Evolutionary conservation across 2,888 invertebrate species (phyloP).

Genomic region (Rotaria sp.): DNA sequence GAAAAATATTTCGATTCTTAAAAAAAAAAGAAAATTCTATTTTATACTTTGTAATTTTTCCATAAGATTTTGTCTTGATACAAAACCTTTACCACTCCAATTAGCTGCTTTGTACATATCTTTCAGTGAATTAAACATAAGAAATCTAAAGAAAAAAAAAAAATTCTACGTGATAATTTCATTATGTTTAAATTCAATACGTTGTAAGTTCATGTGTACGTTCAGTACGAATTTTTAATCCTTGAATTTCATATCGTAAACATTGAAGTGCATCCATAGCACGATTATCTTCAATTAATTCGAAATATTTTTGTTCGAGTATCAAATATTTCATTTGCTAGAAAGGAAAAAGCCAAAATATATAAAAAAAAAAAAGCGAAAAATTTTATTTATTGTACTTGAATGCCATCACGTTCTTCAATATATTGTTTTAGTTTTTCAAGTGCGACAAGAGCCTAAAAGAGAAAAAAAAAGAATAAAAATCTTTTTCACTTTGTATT

Average conservation of each 20-base stretch:
- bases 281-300: constrained; percentile 82
- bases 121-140: constrained; percentile 75
- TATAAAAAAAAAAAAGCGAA: not conserved
- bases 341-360: constrained; percentile 26
- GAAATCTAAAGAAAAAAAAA: constrained; percentile 61
- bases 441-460: constrained; percentile 74
- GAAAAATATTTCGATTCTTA: constrained; percentile 20
- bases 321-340: constrained; percentile 87
- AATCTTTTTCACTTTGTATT: no score
- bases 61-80: constrained; percentile 70
- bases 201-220: constrained; percentile 77
- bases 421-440: constrained; percentile 72
- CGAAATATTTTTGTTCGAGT: constrained; percentile 91
- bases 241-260: constrained; percentile 86
- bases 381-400: constrained; percentile 45
- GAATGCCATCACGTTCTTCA: constrained; percentile 60
- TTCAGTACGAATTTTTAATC: constrained; percentile 83
- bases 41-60: constrained; percentile 56
- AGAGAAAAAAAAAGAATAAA: constrained; percentile 42
- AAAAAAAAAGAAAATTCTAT: not conserved
- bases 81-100: constrained; percentile 68
- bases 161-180: not conserved
- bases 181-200: constrained; percentile 45
- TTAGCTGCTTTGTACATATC: constrained; percentile 61
- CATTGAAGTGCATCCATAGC: constrained; percentile 87